A percentile compares a stretch with the other conserved stretches of the same genome.
Evolutionary conservation across 2,888 invertebrate species (phyloP).

Genomic region (Apotomis capreana): DNA sequence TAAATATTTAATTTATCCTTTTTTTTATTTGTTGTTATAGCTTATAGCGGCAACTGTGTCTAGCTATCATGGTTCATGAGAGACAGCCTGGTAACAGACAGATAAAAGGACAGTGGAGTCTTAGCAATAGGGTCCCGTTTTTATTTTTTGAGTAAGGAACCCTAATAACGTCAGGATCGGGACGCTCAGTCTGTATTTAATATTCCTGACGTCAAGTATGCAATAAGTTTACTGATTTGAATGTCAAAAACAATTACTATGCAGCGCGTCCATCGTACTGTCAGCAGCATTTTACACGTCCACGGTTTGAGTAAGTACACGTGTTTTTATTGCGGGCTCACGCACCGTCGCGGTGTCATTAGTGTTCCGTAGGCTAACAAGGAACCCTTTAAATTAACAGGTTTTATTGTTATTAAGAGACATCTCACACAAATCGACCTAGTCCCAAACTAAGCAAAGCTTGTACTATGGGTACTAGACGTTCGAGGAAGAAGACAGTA

Average conservation of each 20-base stretch:
- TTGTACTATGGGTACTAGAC: too few relatives aligned
- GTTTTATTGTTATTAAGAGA: background rate
- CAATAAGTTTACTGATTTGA: background rate
- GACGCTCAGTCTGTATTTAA: background rate
- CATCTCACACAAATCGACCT: too few relatives aligned
- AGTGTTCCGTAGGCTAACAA: conserved; percentile 12
- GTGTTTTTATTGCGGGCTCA: conserved; percentile 38
- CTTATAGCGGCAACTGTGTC: too few relatives aligned
- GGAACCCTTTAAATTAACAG: background rate
- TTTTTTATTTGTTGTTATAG: too few relatives aligned
- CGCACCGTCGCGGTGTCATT: conserved; percentile 34
- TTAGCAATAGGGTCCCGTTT: too few relatives aligned
- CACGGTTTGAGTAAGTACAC: conserved; percentile 31
- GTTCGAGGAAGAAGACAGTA: too few relatives aligned
- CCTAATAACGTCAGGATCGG: background rate
- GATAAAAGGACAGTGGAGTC: too few relatives aligned
- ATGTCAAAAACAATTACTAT: conserved; percentile 1
- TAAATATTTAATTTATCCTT: too few relatives aligned
- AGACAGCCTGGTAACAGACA: too few relatives aligned
- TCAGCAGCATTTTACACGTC: conserved; percentile 40
- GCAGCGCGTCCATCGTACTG: conserved; percentile 19
- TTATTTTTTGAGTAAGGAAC: too few relatives aligned
- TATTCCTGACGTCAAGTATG: background rate
- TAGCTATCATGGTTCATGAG: too few relatives aligned
- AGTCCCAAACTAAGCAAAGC: too few relatives aligned